Percentiles rank a stretch among this genome's conserved stretches.
Conservation (phyloP, 64 coral and sea anemone genomes). For the Trachythela sp. region DNA sequence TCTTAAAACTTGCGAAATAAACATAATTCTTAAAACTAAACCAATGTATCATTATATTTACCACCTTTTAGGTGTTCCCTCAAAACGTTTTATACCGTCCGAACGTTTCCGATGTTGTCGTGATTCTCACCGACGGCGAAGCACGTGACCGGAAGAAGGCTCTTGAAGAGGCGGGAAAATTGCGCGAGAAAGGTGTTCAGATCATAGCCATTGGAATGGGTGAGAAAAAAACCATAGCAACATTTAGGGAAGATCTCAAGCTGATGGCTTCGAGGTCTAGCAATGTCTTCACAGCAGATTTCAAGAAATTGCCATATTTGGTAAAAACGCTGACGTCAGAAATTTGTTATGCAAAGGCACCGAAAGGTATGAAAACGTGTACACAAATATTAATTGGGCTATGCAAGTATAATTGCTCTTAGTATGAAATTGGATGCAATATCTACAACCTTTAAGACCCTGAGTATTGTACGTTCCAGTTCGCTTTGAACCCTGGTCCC, state of each 20-base stretch:
- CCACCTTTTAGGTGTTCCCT: not conserved
- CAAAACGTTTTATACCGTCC: not conserved
- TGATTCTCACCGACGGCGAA: not conserved
- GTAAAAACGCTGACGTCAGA: not conserved
- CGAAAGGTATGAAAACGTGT: not conserved
- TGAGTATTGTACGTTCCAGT: no score
- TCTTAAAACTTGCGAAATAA: no score
- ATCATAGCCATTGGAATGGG: not conserved
- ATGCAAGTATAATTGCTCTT: no score
- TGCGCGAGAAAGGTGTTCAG: not conserved
- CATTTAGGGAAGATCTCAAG: not conserved
- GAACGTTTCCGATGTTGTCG: not conserved
- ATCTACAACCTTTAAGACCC: no score
- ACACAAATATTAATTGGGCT: not conserved
- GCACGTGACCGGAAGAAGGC: not conserved
- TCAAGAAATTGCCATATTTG: not conserved
- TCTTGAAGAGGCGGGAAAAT: not conserved
- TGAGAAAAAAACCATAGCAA: not conserved
- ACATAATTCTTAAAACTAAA: no score
- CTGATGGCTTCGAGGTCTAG: not conserved
- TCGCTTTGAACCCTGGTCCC: no score
- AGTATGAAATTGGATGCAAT: no score
- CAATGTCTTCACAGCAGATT: conserved; percentile 12
- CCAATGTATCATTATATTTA: not conserved
- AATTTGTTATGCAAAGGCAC: not conserved